A percentile compares a stretch with the other conserved stretches of the same genome.
Evolutionary conservation across 2,888 invertebrate genomes (phyloP).

Genomic region (Polymixis flavicincta): DNA sequence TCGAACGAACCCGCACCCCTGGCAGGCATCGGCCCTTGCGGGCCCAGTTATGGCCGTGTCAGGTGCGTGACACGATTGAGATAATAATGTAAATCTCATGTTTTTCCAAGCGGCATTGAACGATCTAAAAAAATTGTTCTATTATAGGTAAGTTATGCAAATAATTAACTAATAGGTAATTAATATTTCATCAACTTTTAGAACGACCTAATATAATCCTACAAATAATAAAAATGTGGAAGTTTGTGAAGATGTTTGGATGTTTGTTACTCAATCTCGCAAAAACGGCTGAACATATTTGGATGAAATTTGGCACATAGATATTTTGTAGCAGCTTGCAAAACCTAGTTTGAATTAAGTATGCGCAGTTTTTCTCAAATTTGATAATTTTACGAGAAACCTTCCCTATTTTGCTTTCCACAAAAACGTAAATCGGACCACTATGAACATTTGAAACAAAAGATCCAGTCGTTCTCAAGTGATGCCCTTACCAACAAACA

Average conservation of each 20-base stretch:
- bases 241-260: too few relatives aligned
- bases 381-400: rapidly evolving
- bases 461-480: not conserved
- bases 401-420: not conserved
- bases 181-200: not conserved
- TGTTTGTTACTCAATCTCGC: too few relatives aligned
- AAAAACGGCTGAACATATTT: too few relatives aligned
- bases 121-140: not conserved
- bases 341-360: not conserved
- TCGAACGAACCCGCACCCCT: too few relatives aligned
- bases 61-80: not conserved
- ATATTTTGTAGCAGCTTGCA: too few relatives aligned
- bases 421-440: not conserved
- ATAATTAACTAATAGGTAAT: too few relatives aligned
- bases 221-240: too few relatives aligned
- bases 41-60: too few relatives aligned
- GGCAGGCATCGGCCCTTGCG: too few relatives aligned
- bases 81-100: not conserved
- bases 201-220: not conserved
- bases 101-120: not conserved
- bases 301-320: too few relatives aligned
- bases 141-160: too few relatives aligned
- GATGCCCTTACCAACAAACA: not conserved
- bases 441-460: not conserved
- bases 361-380: not conserved